A percentile compares a stretch with the other conserved stretches of the same genome.
Evolutionary conservation across 2,113 vertebrate genomes (phyloP).

Genomic region (Rhinogobius similis): DNA sequence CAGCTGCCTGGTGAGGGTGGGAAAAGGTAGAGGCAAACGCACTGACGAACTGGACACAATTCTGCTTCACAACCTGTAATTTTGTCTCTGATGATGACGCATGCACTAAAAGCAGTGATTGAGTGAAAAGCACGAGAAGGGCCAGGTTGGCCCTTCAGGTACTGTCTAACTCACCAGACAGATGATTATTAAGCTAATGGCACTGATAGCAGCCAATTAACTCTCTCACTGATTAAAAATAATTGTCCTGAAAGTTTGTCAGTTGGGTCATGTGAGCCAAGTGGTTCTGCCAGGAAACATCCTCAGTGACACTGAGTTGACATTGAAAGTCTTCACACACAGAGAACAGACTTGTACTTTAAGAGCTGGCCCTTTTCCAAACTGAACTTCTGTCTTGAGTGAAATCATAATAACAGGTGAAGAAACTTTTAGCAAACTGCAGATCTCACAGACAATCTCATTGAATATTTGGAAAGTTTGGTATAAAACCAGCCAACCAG

Average conservation of each 20-base stretch:
- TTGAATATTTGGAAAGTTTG: too few relatives aligned
- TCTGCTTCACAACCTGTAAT: constrained; percentile 41
- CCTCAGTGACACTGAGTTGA: neutral
- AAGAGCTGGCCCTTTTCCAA: neutral
- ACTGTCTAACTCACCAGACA: constrained; percentile 29
- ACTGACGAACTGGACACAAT: constrained; percentile 29
- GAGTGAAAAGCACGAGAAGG: constrained; percentile 28
- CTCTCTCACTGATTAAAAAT: constrained; percentile 35
- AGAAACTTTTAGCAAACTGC: neutral
- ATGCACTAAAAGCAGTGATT: constrained; percentile 31
- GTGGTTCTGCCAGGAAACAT: neutral
- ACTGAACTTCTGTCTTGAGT: neutral
- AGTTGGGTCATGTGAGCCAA: neutral
- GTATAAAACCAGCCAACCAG: too few relatives aligned
- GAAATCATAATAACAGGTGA: neutral
- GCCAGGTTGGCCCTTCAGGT: constrained; percentile 34
- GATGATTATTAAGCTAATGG: constrained; percentile 39
- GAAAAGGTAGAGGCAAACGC: constrained; percentile 2
- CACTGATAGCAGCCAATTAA: constrained; percentile 42
- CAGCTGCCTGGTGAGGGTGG: constrained; percentile 46
- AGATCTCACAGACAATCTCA: neutral
- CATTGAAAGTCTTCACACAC: neutral
- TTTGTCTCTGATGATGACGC: constrained; percentile 40
- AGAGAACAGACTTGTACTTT: constrained; percentile 1
- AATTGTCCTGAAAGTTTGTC: constrained; percentile 13